Conservation (phyloP, 2,888 invertebrate genomes). For the Scelioninae gen. 1 region DNA sequence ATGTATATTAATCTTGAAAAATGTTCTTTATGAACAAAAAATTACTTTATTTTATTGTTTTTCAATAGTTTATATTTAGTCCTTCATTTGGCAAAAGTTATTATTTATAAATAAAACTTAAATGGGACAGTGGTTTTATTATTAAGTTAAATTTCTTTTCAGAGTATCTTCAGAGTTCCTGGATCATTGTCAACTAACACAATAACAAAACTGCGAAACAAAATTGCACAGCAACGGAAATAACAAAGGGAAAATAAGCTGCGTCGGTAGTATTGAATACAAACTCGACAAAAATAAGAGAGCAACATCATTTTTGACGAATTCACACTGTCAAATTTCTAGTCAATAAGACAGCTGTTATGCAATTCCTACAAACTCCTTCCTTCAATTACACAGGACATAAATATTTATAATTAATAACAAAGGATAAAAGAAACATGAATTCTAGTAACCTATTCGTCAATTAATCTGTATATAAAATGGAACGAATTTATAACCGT, state of each 20-base stretch:
- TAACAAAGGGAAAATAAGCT: conserved; percentile 84
- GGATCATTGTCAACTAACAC: conserved; percentile 90
- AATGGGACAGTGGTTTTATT: too few species aligned
- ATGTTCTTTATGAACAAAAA: too few species aligned
- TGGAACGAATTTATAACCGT: conserved; percentile 19
- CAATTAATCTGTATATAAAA: conserved; percentile 47
- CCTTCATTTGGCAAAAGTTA: too few species aligned
- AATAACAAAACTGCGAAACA: conserved; percentile 87
- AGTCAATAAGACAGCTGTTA: conserved; percentile 75
- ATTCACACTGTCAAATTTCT: conserved; percentile 73
- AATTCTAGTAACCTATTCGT: conserved; percentile 36
- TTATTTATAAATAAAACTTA: too few species aligned
- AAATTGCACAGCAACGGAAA: conserved; percentile 86
- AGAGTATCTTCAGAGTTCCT: conserved; percentile 93
- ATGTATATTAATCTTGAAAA: too few species aligned
- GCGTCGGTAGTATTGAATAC: conserved; percentile 77
- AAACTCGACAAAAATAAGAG: conserved; percentile 37
- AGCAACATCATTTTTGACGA: conserved; percentile 15
- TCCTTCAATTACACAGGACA: conserved; percentile 3
- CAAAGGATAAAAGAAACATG: too few species aligned
- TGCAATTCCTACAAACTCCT: conserved; percentile 6
- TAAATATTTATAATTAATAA: conserved; percentile 19
- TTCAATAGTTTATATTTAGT: too few species aligned
- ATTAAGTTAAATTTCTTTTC: too few species aligned
- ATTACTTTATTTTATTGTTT: conserved; percentile 20